Evolutionary conservation across 2,888 invertebrate genomes (phyloP), one percentile per base, ranked within the genome.

Genomic region (Arge pagana): DNA sequence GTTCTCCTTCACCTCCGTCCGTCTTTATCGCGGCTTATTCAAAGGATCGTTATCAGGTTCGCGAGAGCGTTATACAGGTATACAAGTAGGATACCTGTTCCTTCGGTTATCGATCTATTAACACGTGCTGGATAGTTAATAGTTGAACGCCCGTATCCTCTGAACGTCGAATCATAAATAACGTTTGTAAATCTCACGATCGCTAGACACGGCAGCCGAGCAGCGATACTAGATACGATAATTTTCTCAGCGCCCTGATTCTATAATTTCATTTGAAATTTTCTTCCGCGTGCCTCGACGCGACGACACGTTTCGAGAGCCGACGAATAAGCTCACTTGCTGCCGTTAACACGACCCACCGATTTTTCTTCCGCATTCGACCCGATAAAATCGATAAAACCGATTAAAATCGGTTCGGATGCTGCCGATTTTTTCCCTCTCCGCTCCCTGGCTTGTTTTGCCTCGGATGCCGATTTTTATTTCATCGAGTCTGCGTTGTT

Each of bases 91-190:
- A 40, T 40, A 50, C 49, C 49, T 40, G 40, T 40, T n/a, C n/a
- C n/a, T n/a, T n/a, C n/a, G n/a, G n/a, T n/a, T 50, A 36, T 40
- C 40, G 30, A 40, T 50, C 31, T 40, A 50, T 50, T 30, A 50
- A 40, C 49, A 50, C 49, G 49, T 40, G 49, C 39, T 30, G 40
- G n/a, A n/a, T n/a, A n/a, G 11, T 40, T 23, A 31, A 39, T 28
- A 31, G 49, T 39, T 50, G 30, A 50, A 50, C 49, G 49, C 40
- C 49, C 49, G 49, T 40, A 40, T 40, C 49, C n/a, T 40, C 40
- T 31, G 40, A 31, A 1, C 28, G 40, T 30, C 39, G 40, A 50
- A 50, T 50, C 40, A 40, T 31, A 40, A 40, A 50, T 50, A 31
- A 5, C 31, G 33, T 50, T 50, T 31, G 49, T 30, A 50, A 36